phyloP scores from a whole-genome alignment of 1,140 invertebrate genomes.

The Chymomyza costata region DNA sequence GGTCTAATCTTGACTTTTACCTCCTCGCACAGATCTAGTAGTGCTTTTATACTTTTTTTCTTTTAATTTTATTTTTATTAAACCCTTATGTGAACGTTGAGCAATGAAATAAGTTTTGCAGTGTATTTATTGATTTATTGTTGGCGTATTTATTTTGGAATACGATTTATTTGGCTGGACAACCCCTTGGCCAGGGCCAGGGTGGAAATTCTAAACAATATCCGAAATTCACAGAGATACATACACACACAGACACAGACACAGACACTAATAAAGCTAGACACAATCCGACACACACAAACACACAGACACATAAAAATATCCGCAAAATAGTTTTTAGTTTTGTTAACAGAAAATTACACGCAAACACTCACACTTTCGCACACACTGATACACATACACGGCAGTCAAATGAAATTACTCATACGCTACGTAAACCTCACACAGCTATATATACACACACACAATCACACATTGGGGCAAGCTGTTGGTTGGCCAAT shows the following conservation, averaged over 20 bases:
- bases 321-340: slow-evolving; percentile 54
- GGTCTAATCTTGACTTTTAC: too few relatives aligned
- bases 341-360: slow-evolving; percentile 50
- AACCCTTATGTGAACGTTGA: too few relatives aligned
- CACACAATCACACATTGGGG: slow-evolving; percentile 32
- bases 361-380: slow-evolving; percentile 13
- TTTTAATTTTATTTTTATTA: too few relatives aligned
- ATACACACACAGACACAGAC: slow-evolving; percentile 4
- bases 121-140: slow-evolving; percentile 64
- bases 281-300: too few relatives aligned
- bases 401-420: slow-evolving; percentile 34
- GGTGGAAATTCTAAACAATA: slow-evolving; percentile 47
- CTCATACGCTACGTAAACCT: slow-evolving; percentile 42
- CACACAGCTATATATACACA: slow-evolving; percentile 38
- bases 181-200: slow-evolving; percentile 13
- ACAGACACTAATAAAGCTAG: slow-evolving; percentile 4
- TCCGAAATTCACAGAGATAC: slow-evolving; percentile 24
- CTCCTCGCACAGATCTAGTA: too few relatives aligned
- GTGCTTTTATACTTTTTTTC: too few relatives aligned
- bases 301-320: slow-evolving; percentile 36
- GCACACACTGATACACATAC: slow-evolving; percentile 15
- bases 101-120: slow-evolving; percentile 4
- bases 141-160: slow-evolving; percentile 51
- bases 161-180: slow-evolving; percentile 50
- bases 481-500: slow-evolving; percentile 66